These are phyloP conservation scores for Idaea aversata DNA, from an alignment of 2,888 invertebrate species.

Conservation along the genomic window DNA sequence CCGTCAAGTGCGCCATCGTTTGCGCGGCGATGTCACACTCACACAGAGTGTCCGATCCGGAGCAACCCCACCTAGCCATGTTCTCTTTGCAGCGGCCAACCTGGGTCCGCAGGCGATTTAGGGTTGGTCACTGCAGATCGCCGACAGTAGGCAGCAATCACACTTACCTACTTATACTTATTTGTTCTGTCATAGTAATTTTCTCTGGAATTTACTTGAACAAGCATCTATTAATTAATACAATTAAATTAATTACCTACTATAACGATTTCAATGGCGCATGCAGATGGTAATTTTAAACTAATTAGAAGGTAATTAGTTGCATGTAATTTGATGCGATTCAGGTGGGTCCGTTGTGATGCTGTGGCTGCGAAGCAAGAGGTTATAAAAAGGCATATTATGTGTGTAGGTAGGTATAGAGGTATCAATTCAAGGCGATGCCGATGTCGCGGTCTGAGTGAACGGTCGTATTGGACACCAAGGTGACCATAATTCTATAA, in stretches of 20 bases:
- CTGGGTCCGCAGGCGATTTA: too few species aligned
- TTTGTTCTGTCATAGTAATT: too few species aligned
- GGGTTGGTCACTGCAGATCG: too few species aligned
- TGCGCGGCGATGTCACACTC: too few species aligned
- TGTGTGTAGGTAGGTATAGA: constrained; percentile 13
- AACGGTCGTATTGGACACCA: constrained; percentile 45
- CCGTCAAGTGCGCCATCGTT: too few species aligned
- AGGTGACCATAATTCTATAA: constrained; percentile 33
- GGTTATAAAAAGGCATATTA: constrained; percentile 30
- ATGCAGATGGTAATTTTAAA: not conserved
- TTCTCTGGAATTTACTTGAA: not conserved
- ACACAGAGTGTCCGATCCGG: too few species aligned
- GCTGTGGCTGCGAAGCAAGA: constrained; percentile 7
- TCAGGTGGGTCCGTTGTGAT: not conserved
- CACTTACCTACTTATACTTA: too few species aligned
- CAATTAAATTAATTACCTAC: not conserved
- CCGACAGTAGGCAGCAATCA: too few species aligned
- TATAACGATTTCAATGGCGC: not conserved
- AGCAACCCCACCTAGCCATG: too few species aligned
- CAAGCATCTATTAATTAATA: not conserved
- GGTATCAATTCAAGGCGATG: constrained; percentile 43
- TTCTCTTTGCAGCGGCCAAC: too few species aligned
- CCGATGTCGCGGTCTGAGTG: constrained; percentile 62
- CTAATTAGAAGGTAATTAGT: not conserved
- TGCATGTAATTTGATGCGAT: constrained; percentile 2